Evolutionary conservation across 2,888 invertebrate species (phyloP).

Genomic region (Petrophora chlorosata): DNA sequence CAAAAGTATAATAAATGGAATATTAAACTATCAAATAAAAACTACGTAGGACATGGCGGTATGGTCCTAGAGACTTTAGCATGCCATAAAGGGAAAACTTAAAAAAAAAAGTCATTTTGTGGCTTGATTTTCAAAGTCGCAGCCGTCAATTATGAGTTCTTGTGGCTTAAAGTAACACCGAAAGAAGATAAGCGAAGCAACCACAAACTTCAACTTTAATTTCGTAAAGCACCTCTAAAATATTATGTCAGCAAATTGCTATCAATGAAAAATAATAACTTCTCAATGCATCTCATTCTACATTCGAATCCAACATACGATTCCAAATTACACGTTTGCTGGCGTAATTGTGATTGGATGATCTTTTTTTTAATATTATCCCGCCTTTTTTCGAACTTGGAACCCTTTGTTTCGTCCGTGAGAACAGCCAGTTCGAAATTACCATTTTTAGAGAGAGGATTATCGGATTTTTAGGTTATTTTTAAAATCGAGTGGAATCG

Average conservation of each 20-base stretch:
- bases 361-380: conserved; percentile 60
- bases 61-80: too few species aligned
- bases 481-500: conserved; percentile 58
- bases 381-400: conserved; percentile 65
- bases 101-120: too few species aligned
- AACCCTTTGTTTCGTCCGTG: conserved; percentile 75
- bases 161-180: not conserved
- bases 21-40: too few species aligned
- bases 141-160: too few species aligned
- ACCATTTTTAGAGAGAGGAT: conserved; percentile 82
- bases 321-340: conserved; percentile 61
- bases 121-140: too few species aligned
- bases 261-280: conserved; percentile 34
- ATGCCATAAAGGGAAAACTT: too few species aligned
- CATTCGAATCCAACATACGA: conserved; percentile 49
- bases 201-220: not conserved
- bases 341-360: conserved; percentile 78
- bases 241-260: conserved; percentile 23
- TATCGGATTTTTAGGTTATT: conserved; percentile 67
- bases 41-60: too few species aligned
- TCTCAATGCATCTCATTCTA: conserved; percentile 47
- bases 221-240: not conserved
- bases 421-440: conserved; percentile 74
- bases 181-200: not conserved
- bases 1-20: too few species aligned